Conservation (phyloP, 2,113 vertebrate genomes). For the Callionymus lyra region DNA sequence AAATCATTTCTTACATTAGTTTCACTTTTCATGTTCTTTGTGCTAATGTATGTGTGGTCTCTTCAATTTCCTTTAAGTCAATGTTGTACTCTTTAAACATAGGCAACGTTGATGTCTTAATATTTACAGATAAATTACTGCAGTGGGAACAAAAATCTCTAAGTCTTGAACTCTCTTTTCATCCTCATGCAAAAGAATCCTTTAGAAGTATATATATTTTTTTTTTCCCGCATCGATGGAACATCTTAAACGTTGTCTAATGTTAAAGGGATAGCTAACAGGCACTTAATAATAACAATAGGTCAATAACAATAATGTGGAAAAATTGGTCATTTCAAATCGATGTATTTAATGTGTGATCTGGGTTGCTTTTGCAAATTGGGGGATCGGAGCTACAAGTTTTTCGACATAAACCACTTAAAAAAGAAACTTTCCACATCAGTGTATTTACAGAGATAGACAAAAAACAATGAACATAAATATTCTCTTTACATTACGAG, state of each 20-base stretch:
- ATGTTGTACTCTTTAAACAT: neutral
- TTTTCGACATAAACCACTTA: neutral
- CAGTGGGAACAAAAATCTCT: constrained; percentile 21
- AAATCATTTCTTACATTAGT: constrained; percentile 25
- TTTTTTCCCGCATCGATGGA: constrained; percentile 14
- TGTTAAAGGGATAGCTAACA: constrained; percentile 76
- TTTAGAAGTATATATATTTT: constrained; percentile 19
- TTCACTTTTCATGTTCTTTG: constrained; percentile 42
- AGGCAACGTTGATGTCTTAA: constrained; percentile 53
- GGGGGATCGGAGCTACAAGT: too few species aligned
- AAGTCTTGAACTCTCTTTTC: constrained; percentile 18
- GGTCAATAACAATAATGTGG: constrained; percentile 34
- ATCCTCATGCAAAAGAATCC: constrained; percentile 47
- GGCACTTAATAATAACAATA: constrained; percentile 64
- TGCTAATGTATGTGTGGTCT: constrained; percentile 44
- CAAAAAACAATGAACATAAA: too few species aligned
- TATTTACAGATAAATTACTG: constrained; percentile 13
- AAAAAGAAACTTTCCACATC: neutral
- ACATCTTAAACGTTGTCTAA: constrained; percentile 15
- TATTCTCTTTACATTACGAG: neutral
- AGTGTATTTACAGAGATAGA: neutral
- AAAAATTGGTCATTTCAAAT: constrained; percentile 33
- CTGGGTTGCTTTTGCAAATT: constrained; percentile 1
- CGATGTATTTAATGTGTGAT: constrained; percentile 12
- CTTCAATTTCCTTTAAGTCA: constrained; percentile 42